Conservation (phyloP, 2,113 vertebrate species). For the Pygoscelis antarcticus region DNA sequence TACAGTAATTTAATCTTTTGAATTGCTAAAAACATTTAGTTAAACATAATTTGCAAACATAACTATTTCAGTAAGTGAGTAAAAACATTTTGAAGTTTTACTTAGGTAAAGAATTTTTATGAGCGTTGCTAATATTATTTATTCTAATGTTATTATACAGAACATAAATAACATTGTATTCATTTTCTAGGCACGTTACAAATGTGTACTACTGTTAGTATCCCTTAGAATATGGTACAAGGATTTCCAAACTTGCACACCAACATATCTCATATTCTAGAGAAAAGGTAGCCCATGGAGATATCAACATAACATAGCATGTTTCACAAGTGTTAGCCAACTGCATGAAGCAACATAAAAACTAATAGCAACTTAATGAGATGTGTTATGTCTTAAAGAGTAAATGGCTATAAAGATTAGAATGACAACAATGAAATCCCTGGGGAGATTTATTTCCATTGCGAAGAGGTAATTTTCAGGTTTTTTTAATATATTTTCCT, state of each 20-base stretch:
- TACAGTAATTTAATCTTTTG: not conserved
- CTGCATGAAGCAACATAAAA: not conserved
- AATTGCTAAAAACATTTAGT: not conserved
- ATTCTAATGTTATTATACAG: not conserved
- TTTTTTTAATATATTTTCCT: not conserved
- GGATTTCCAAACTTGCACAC: not conserved
- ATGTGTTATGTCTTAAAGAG: not conserved
- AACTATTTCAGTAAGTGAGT: not conserved
- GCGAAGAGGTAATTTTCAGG: not conserved
- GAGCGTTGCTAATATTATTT: not conserved
- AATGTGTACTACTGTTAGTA: not conserved
- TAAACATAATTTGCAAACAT: not conserved
- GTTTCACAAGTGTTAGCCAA: not conserved
- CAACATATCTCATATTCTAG: not conserved
- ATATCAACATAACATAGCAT: too few species aligned
- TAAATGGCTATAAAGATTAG: not conserved
- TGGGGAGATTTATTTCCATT: not conserved
- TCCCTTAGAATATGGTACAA: not conserved
- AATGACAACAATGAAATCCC: not conserved
- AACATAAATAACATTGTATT: not conserved
- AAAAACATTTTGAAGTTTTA: not conserved
- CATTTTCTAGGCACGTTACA: not conserved
- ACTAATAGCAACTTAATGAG: not conserved
- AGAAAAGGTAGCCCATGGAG: not conserved
- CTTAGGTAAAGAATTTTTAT: not conserved